Conservation (phyloP, 2,797 vertebrate genomes). For the Neomorphus geoffroyi region DNA sequence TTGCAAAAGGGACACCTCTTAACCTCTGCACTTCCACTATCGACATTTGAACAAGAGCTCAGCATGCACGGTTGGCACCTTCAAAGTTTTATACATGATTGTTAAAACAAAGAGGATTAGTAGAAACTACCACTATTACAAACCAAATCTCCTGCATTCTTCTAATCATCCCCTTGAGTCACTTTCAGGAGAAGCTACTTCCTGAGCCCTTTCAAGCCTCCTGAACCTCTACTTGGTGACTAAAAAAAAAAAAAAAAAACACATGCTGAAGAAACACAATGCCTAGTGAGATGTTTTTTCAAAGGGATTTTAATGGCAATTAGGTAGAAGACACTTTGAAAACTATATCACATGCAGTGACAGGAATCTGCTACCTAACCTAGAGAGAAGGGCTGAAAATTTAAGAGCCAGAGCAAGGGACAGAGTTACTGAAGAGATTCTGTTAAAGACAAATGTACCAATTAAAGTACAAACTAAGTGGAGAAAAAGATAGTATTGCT, state of each 20-base stretch:
- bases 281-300: neutral
- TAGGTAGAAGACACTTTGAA: neutral
- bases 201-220: constrained; percentile 10
- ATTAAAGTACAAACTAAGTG: neutral
- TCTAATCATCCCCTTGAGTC: neutral
- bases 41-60: neutral
- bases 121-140: neutral
- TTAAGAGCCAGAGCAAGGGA: neutral
- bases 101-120: constrained; percentile 24
- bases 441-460: neutral
- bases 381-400: neutral
- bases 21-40: neutral
- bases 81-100: neutral
- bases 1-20: neutral
- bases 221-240: neutral
- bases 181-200: neutral
- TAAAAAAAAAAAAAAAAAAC: neutral
- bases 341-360: neutral
- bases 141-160: neutral
- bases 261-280: neutral
- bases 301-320: neutral
- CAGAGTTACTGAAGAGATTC: neutral
- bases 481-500: neutral
- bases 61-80: neutral
- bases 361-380: neutral